phyloP scores from a whole-genome alignment of 2,797 vertebrate genomes.

The Sebastes minor region DNA sequence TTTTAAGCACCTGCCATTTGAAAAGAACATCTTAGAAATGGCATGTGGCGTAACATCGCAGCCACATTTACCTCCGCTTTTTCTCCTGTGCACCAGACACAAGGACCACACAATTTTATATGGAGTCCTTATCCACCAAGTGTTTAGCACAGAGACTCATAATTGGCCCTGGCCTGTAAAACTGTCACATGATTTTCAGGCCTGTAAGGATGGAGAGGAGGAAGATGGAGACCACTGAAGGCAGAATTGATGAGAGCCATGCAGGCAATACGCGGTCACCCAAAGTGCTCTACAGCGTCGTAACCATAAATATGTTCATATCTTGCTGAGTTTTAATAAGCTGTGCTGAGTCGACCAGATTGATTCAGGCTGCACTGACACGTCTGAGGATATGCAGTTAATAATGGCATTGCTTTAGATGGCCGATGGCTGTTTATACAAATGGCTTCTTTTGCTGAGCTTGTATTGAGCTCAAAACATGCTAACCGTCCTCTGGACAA shows the following conservation, averaged over 20 bases:
- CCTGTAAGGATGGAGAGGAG: constrained; percentile 28
- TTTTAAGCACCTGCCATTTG: constrained; percentile 31
- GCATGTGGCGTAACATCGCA: constrained; percentile 2
- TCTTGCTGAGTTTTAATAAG: constrained; percentile 55
- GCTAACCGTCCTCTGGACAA: background rate
- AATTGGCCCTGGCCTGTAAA: constrained; percentile 57
- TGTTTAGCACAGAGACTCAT: constrained; percentile 25
- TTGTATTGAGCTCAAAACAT: background rate
- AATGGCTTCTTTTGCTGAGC: background rate
- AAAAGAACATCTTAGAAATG: constrained; percentile 8
- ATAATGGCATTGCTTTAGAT: background rate
- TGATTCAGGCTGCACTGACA: constrained; percentile 34
- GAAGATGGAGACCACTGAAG: constrained; percentile 41
- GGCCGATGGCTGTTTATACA: background rate
- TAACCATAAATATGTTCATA: constrained; percentile 51
- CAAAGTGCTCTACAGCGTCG: constrained; percentile 45
- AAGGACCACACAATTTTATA: constrained; percentile 14
- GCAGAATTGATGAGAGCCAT: constrained; percentile 50
- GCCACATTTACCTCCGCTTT: constrained; percentile 8
- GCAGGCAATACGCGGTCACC: constrained; percentile 22
- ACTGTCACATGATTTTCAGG: constrained; percentile 27
- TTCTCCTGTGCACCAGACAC: background rate
- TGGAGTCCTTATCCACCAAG: constrained; percentile 10
- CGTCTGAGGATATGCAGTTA: background rate
- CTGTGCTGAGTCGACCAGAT: constrained; percentile 26